Evolutionary conservation across 2,888 invertebrate genomes (phyloP), one percentile per base, ranked within the genome.

Genomic region (Podotricha telesiphe): DNA sequence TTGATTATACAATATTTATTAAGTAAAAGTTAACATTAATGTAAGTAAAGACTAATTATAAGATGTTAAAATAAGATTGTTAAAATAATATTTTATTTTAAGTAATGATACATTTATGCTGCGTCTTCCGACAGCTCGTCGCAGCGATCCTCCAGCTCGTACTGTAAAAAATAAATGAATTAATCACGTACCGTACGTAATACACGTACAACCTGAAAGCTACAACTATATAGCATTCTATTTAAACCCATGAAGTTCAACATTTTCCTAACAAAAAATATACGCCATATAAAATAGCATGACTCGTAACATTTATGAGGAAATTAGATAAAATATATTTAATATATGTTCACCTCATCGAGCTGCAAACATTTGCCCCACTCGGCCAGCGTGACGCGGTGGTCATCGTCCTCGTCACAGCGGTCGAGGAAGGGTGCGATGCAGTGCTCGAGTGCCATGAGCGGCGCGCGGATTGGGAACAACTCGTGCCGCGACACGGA

Each of bases 361-460:
- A 99, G 94, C 84, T 97, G 95, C 82, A 97, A 93, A 79, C 97
- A 97, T 80, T 94, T 95, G 77, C 98, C 98, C 99, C 99, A 99
- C 93, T 99, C 99, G 76, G 95, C 92, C 75, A 99, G 94, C 28
- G 97, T 96, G 86, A 99, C 97, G 86, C 96, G 95, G 87, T 98
- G 98, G 91, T 99, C 97, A 82, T 96, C 94, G 90, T 99, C 95
- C 45, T 89, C 92, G 88, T 99, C 99, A 88, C 99, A 99, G 37
- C 94, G 94, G 89, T 98, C 96, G 74, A 99, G 95, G 95, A 99
- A 99, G 50, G 98, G 98, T 71, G 98, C 97, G 89, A 99, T 99
- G 93, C 99, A 99, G 87, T 99, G 99, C 91, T 99, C 99, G 91
- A 99, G 95, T 47, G 98, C 95, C 95, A 99, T 96, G 74, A 99